Conservation (phyloP, 1,140 invertebrate species). For the Aphaenogaster rudis region DNA sequence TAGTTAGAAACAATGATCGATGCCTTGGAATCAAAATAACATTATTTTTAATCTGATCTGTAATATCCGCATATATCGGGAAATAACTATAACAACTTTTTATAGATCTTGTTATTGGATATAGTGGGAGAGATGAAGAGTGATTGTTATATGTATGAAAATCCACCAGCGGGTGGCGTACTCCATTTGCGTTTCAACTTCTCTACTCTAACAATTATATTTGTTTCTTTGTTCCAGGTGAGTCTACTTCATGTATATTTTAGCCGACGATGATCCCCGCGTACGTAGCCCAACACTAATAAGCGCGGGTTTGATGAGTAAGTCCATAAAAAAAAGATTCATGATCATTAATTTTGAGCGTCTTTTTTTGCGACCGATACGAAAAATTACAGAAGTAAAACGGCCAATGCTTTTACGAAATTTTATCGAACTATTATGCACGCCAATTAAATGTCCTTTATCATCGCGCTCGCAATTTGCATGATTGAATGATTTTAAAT, state of each 20-base stretch:
- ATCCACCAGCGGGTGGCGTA: conserved; percentile 10
- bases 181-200: conserved; percentile 57
- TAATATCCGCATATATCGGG: background rate
- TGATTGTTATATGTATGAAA: conserved; percentile 12
- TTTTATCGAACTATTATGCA: conserved; percentile 48
- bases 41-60: background rate
- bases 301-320: background rate
- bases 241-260: conserved; percentile 66
- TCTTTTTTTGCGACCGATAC: conserved; percentile 29
- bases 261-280: conserved; percentile 23
- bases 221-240: conserved; percentile 71
- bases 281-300: background rate
- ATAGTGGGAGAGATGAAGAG: background rate
- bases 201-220: conserved; percentile 60
- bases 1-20: background rate
- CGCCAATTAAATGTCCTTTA: conserved; percentile 61
- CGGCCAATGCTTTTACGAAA: conserved; percentile 19
- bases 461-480: conserved; percentile 52
- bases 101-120: background rate
- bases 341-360: conserved; percentile 27
- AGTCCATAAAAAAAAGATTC: conserved; percentile 26
- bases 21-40: conserved; percentile 11
- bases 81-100: background rate
- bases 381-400: conserved; percentile 35
- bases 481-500: conserved; percentile 65